These are phyloP conservation scores for Lepidurus couesii DNA, from an alignment of 1,140 invertebrate genomes.

Conservation along the genomic window DNA sequence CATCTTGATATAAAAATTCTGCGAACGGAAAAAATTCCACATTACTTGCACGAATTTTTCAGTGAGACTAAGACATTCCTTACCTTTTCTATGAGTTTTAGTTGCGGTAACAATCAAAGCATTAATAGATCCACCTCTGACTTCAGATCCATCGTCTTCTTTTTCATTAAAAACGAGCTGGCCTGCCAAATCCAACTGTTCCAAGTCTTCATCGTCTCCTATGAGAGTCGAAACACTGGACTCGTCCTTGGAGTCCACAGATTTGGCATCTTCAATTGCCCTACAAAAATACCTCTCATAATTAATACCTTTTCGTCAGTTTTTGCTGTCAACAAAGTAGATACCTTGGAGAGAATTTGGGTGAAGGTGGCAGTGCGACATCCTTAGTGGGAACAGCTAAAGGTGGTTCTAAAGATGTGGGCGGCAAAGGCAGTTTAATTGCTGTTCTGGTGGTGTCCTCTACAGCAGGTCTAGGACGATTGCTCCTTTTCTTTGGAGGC, in stretches of 20 bases:
- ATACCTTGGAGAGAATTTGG: constrained; percentile 1
- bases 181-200: constrained; percentile 71
- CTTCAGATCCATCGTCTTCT: constrained; percentile 77
- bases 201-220: constrained; percentile 48
- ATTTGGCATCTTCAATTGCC: constrained; percentile 24
- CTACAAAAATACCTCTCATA: constrained; percentile 30
- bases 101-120: constrained; percentile 89
- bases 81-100: constrained; percentile 80
- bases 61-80: constrained; percentile 36
- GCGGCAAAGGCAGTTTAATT: constrained; percentile 29
- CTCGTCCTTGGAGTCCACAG: constrained; percentile 35
- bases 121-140: constrained; percentile 82
- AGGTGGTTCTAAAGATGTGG: constrained; percentile 33
- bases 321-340: constrained; percentile 24
- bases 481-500: background rate
- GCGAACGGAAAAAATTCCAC: constrained; percentile 40
- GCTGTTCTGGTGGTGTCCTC: background rate
- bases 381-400: constrained; percentile 20
- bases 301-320: constrained; percentile 26
- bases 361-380: background rate
- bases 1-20: constrained; percentile 93
- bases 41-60: background rate
- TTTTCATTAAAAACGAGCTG: constrained; percentile 69
- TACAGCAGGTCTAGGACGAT: background rate
- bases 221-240: constrained; percentile 40